Percentiles rank a stretch among this genome's conserved stretches.
These are phyloP conservation scores for Cardiocondyla obscurior DNA, from an alignment of 1,140 invertebrate species.

Conservation along the genomic window DNA sequence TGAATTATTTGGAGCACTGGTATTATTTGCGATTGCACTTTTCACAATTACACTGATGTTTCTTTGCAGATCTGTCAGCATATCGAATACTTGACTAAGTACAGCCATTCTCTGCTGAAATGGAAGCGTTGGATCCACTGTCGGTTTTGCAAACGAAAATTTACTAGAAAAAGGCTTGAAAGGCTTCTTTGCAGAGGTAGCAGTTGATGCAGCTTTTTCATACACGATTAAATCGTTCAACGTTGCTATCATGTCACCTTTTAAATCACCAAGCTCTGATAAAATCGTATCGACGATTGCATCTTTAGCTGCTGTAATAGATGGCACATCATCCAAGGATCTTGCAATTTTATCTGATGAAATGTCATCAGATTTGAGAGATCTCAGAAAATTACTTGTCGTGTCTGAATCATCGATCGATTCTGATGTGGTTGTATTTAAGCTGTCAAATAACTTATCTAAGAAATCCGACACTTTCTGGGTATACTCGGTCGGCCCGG, in stretches of 20 bases:
- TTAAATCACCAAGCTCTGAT: slow-evolving; percentile 75
- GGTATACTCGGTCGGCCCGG: slow-evolving; percentile 76
- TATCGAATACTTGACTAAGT: slow-evolving; percentile 81
- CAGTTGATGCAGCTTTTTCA: slow-evolving; percentile 68
- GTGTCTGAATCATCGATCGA: not conserved
- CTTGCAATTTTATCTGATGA: slow-evolving; percentile 60
- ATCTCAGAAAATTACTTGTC: slow-evolving; percentile 65
- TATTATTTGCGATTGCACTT: slow-evolving; percentile 66
- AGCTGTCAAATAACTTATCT: slow-evolving; percentile 77
- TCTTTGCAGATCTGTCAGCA: slow-evolving; percentile 77
- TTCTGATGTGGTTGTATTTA: slow-evolving; percentile 69
- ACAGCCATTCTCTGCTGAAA: slow-evolving; percentile 79
- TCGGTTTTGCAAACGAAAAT: slow-evolving; percentile 71
- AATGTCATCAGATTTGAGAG: slow-evolving; percentile 56
- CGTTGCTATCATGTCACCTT: slow-evolving; percentile 77
- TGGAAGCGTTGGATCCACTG: slow-evolving; percentile 72
- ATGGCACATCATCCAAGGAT: slow-evolving; percentile 74
- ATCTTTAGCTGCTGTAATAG: slow-evolving; percentile 77
- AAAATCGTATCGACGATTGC: slow-evolving; percentile 77
- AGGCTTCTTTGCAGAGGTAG: slow-evolving; percentile 62
- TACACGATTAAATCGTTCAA: slow-evolving; percentile 76
- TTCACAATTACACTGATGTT: slow-evolving; percentile 77
- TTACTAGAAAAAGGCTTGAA: slow-evolving; percentile 71
- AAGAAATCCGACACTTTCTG: slow-evolving; percentile 77
- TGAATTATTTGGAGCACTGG: not conserved